Evolutionary conservation across 2,888 invertebrate species (phyloP), one percentile per base, ranked within the genome.

Genomic region (Boloria selene): DNA sequence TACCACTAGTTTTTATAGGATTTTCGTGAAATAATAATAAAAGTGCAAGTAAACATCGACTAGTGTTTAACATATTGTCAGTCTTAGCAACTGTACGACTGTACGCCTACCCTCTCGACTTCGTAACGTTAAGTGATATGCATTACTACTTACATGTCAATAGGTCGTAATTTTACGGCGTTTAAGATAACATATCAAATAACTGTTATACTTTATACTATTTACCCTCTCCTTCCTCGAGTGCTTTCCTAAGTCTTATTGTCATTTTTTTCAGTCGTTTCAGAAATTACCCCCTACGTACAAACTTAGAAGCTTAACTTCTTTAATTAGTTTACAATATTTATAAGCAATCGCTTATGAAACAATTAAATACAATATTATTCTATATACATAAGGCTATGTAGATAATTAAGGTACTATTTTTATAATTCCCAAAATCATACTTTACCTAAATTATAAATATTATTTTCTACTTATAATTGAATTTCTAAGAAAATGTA

Each of bases 1-100:
- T 70, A 72, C 73, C 72, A 50, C 56, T 56, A 55, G 61, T 53
- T 17, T 53, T 49, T 10, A 49, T n/a, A 26, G 65, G 22, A 53
- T 53, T 61, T 61, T 50, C 56, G 51, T 53, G 38, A 13, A 58
- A 52, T 50, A 62, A 54, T 51, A 72, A 63, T 56, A 44, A 18
- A 26, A 69, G 13, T 42, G 61, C 38, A 6, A 56, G 18, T 16
- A 61, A 49, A 18, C 14, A 59, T 55, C 16, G 18, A 14, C 58
- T 50, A 42, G 38, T 44, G 47, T 17, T 56, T 44, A 50, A 44
- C 71, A 73, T 77, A 75, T 77, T 69, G 69, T 69, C 67, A 47
- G 64, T 42, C 56, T 68, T 56, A 50, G 2, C 52, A 38, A 59
- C 17, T 44, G 13, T 53, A 52, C 45, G 31, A 44, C 38, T 14